Evolutionary conservation across 35 echinoderm and acorn worm species (phyloP), one percentile per base, ranked within the genome.

Genomic region (Chiridota heheva): DNA sequence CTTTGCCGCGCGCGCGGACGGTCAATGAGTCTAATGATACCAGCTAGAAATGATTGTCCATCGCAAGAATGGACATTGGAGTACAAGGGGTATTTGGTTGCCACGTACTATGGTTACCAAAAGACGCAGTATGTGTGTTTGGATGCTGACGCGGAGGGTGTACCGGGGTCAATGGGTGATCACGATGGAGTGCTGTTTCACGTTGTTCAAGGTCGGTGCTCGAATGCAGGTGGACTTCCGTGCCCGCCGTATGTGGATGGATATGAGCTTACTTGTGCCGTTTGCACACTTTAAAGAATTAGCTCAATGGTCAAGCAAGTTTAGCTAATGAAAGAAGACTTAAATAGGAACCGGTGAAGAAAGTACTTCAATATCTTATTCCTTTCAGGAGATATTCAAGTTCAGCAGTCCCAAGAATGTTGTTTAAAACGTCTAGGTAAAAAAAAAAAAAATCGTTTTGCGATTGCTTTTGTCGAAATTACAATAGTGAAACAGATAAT

Each of bases 221-320:
- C 32, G 5, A 35, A 42, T 7, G 58, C 32, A 20, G 85, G 74
- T 25, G 74, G 84, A 26, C 38, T 87, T 3, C 73, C 85, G 1
- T 80, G 85, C 56, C 57, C 59, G 38, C 85, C 75, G 18, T 88
- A 88, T 20, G 45, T 88, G 1, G 31, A 81, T 80, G 75, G 85
- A 5, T 68, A 87, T 44, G 83, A 86, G 65, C 73, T 87, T 2
- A 87, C 84, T 2, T 87, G 83, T 86, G 84, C 72, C 17, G 73
- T 87, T 40, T 87, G 84, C 69, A 87, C 84, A 17, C 61, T 87
- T 1, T 87, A 61, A 79, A 0, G 35, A 1, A 38, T 40, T 40
- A 7, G 13, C 7, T 42, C 28, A n/a, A n/a, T n/a, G n/a, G n/a
- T n/a, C n/a, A n/a, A n/a, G n/a, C n/a, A n/a, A n/a, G n/a, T n/a